phyloP scores from a whole-genome alignment of 2,888 invertebrate genomes.

The Linnaemya vulpina region DNA sequence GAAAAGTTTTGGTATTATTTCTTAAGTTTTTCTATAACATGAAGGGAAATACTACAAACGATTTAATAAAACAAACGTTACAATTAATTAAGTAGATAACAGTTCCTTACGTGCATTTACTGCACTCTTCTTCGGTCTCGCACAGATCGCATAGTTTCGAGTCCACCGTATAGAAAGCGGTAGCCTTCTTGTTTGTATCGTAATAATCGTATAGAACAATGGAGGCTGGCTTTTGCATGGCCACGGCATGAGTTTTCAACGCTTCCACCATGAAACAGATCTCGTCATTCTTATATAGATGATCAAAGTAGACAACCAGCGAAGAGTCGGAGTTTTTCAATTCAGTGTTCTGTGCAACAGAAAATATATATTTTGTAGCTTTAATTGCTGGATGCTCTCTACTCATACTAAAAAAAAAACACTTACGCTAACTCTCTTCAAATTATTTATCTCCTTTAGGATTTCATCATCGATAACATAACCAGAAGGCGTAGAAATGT shows the following conservation, averaged over 20 bases:
- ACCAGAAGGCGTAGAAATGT: constrained; percentile 94
- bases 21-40: too few species aligned
- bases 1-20: too few species aligned
- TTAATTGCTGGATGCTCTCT: not conserved
- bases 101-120: constrained; percentile 65
- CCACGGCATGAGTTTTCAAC: constrained; percentile 91
- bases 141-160: constrained; percentile 90
- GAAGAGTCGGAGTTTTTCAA: constrained; percentile 86
- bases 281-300: constrained; percentile 85
- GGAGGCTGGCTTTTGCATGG: constrained; percentile 92
- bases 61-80: not conserved
- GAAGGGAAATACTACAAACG: not conserved
- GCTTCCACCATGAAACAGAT: constrained; percentile 92
- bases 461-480: constrained; percentile 92
- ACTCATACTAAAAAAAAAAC: not conserved
- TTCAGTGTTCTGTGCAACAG: constrained; percentile 84
- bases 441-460: constrained; percentile 85
- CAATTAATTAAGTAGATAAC: not conserved
- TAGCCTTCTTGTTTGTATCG: constrained; percentile 86
- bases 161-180: constrained; percentile 77
- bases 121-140: constrained; percentile 84
- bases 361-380: not conserved
- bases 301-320: constrained; percentile 89
- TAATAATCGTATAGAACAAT: constrained; percentile 95
- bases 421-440: constrained; percentile 83